A percentile compares a stretch with the other conserved stretches of the same genome.
phyloP scores from a whole-genome alignment of 2,113 vertebrate genomes.

The Platysternon megacephalum region DNA sequence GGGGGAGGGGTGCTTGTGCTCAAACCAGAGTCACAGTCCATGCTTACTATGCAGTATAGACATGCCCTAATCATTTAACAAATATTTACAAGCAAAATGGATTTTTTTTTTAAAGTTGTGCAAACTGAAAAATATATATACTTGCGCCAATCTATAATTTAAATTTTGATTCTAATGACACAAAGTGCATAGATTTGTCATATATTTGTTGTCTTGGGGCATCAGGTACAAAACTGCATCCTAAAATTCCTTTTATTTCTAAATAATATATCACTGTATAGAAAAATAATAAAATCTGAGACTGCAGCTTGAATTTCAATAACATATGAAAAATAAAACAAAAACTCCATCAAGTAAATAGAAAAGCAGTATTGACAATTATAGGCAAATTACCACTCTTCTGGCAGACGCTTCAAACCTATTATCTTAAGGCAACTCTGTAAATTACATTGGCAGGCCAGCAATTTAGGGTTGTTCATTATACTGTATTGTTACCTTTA shows the following conservation, averaged over 20 bases:
- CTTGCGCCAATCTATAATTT: background rate
- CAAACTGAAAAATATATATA: background rate
- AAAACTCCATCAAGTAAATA: slow-evolving; percentile 68
- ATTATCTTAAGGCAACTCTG: slow-evolving; percentile 69
- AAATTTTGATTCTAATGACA: slow-evolving; percentile 31
- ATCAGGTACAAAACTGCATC: slow-evolving; percentile 32
- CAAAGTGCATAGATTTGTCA: background rate
- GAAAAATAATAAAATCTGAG: slow-evolving; percentile 67
- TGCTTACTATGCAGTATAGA: background rate
- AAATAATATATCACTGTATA: slow-evolving; percentile 62
- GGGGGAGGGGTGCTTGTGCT: background rate
- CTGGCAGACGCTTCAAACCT: slow-evolving; percentile 67
- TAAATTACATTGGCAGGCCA: slow-evolving; percentile 67
- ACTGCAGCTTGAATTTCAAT: slow-evolving; percentile 72
- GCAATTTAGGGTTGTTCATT: slow-evolving; percentile 65
- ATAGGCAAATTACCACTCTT: slow-evolving; percentile 71
- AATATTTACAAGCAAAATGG: background rate
- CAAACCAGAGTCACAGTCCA: background rate
- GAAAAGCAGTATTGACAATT: slow-evolving; percentile 70
- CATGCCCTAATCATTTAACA: background rate
- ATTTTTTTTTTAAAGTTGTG: background rate
- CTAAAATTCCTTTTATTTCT: slow-evolving; percentile 61
- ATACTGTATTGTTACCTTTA: slow-evolving; percentile 64
- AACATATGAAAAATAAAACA: slow-evolving; percentile 68
- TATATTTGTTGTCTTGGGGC: slow-evolving; percentile 15